These are phyloP conservation scores for Dasypolia templi DNA, from an alignment of 2,888 invertebrate species.

Conservation along the genomic window DNA sequence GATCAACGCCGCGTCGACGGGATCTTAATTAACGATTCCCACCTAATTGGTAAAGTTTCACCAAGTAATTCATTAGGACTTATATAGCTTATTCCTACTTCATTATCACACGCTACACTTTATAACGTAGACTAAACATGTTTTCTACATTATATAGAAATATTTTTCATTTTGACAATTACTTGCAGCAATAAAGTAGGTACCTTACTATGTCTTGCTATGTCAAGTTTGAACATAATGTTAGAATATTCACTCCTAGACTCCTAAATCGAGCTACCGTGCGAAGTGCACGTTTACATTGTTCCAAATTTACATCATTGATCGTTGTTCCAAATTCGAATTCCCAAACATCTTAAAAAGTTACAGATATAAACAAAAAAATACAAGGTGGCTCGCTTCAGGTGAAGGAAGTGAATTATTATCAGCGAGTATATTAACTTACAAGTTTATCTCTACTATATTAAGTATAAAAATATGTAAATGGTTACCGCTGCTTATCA, in stretches of 20 bases:
- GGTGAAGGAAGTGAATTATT: background rate
- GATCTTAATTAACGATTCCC: background rate
- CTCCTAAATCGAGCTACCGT: background rate
- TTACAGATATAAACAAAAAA: background rate
- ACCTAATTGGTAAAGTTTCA: background rate
- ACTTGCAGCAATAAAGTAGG: background rate
- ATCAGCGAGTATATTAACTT: background rate
- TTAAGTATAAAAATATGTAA: slow-evolving; percentile 37
- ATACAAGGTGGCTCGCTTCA: too few relatives aligned
- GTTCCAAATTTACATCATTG: slow-evolving; percentile 6
- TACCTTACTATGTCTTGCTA: too few relatives aligned
- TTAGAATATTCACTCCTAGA: background rate
- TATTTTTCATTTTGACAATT: background rate
- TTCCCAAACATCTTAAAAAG: background rate
- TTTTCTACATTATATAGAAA: background rate
- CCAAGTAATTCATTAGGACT: background rate
- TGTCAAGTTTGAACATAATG: background rate
- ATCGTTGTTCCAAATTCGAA: background rate
- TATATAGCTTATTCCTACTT: background rate
- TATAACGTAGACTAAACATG: slow-evolving; percentile 17
- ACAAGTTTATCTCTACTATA: background rate
- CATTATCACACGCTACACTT: background rate
- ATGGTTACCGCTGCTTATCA: background rate
- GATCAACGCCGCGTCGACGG: too few relatives aligned
- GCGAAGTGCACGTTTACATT: background rate